These are phyloP conservation scores for Mimumesa dahlbomi DNA, from an alignment of 2,888 invertebrate species.

Conservation along the genomic window DNA sequence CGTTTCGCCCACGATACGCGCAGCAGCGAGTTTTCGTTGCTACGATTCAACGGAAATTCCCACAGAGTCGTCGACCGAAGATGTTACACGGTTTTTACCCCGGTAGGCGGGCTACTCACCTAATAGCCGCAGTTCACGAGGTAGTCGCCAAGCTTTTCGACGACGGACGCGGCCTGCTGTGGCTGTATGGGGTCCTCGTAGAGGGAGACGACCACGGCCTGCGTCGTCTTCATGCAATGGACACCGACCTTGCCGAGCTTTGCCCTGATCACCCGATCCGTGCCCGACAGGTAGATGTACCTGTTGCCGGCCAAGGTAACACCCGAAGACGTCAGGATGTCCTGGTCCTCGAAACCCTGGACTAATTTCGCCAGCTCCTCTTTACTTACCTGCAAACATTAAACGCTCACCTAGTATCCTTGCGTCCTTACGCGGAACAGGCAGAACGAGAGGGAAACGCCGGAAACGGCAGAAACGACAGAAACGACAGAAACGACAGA, in stretches of 20 bases:
- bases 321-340: conserved; percentile 93
- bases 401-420: too few species aligned
- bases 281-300: conserved; percentile 97
- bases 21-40: too few species aligned
- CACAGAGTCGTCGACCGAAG: too few species aligned
- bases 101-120: too few species aligned
- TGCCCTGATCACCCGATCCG: conserved; percentile 95
- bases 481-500: too few species aligned
- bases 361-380: conserved; percentile 95
- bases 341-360: conserved; percentile 94
- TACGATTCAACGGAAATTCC: conserved; percentile 12
- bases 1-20: conserved; percentile 29
- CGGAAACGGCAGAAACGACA: too few species aligned
- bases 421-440: too few species aligned
- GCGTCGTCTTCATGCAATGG: conserved; percentile 97
- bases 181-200: conserved; percentile 98
- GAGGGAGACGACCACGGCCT: conserved; percentile 96
- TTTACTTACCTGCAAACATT: conserved; percentile 86
- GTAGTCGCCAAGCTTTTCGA: conserved; percentile 98
- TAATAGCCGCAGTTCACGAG: conserved; percentile 98
- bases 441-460: too few species aligned
- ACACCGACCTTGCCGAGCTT: conserved; percentile 96
- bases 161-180: conserved; percentile 97
- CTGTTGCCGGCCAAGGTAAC: conserved; percentile 95
- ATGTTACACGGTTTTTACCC: too few species aligned